Evolutionary conservation across 2,888 invertebrate species (phyloP).

Genomic region (Lathronympha strigana): DNA sequence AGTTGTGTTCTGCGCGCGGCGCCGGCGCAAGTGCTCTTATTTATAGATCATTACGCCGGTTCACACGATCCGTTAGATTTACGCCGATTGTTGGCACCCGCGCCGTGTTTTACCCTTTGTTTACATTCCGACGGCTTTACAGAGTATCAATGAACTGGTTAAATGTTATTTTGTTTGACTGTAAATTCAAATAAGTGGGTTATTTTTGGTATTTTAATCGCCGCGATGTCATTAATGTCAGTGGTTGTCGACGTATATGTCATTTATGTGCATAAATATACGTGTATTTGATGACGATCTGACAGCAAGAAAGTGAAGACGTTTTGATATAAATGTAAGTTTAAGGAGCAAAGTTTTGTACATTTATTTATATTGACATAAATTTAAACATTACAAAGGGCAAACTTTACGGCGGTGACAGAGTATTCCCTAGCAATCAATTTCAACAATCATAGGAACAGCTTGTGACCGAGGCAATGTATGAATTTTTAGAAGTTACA

Average conservation of each 20-base stretch:
- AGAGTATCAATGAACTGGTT: slow-evolving; percentile 32
- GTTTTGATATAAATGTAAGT: too few species aligned
- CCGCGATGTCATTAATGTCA: background rate
- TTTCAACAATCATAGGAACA: too few species aligned
- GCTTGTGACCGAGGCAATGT: too few species aligned
- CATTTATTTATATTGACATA: too few species aligned
- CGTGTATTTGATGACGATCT: background rate
- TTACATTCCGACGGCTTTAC: slow-evolving; percentile 24
- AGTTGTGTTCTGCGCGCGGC: slow-evolving; percentile 31
- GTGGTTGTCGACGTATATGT: background rate
- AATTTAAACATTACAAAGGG: too few species aligned
- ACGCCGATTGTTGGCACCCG: slow-evolving; percentile 26
- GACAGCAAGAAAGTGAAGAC: background rate
- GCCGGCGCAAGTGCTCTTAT: slow-evolving; percentile 36
- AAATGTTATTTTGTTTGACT: background rate
- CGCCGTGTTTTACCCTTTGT: slow-evolving; percentile 27
- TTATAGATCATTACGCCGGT: slow-evolving; percentile 33
- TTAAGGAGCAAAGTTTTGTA: too few species aligned
- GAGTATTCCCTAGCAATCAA: too few species aligned
- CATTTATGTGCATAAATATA: background rate
- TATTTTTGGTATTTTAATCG: background rate
- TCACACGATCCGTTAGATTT: slow-evolving; percentile 38
- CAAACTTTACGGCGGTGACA: too few species aligned
- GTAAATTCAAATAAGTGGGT: slow-evolving; percentile 11
- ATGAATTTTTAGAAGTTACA: too few species aligned